Base-by-base conservation (phyloP, 1,140 invertebrate species). In the Gonatopus flavifemur region DNA sequence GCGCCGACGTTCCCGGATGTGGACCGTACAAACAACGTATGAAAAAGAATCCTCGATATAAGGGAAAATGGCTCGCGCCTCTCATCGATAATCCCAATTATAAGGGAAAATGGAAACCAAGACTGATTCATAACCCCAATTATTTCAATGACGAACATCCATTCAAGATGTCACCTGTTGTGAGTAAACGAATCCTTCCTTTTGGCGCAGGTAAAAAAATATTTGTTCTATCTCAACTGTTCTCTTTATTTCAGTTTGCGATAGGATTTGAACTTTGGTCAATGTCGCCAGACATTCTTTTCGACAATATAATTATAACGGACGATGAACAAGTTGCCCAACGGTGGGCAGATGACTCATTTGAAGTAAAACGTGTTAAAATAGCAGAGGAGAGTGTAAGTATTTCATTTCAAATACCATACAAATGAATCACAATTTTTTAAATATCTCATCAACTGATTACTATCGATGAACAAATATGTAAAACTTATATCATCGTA, bases 201-300 rank as follows among this genome's bases (percentile, higher is more conserved):
- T n/a, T n/a, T n/a, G n/a, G n/a, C n/a, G n/a, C n/a, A n/a, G n/a
- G n/a, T n/a, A n/a, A n/a, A n/a, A n/a, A n/a, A n/a, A n/a, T n/a
- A n/a, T n/a, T n/a, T n/a, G n/a, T n/a, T n/a, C n/a, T 30, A 63
- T 61, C n/a, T n/a, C n/a, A n/a, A n/a, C n/a, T n/a, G n/a, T n/a
- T 16, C 8, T 28, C 25, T 28, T 20, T 44, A 12, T 81, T 79
- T 21, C 68, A 96, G 93, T 83, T 82, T 64, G 94, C 94, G 48
- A 80, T 99, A 56, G 96, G 96, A 25, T 87, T 99, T 70, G 97
- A 99, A 75, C 76, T 99, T 28, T 99, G 97, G 97, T 96, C 96
- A 0, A 98, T 99, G 92, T 95, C 93, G 0, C 87, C 92, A 57
- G 84, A 88, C 60, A 93, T 99, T 62, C 80, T 92, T 32, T 97